phyloP scores from a whole-genome alignment of 2,888 invertebrate genomes.

The Ectemnius continuus region DNA sequence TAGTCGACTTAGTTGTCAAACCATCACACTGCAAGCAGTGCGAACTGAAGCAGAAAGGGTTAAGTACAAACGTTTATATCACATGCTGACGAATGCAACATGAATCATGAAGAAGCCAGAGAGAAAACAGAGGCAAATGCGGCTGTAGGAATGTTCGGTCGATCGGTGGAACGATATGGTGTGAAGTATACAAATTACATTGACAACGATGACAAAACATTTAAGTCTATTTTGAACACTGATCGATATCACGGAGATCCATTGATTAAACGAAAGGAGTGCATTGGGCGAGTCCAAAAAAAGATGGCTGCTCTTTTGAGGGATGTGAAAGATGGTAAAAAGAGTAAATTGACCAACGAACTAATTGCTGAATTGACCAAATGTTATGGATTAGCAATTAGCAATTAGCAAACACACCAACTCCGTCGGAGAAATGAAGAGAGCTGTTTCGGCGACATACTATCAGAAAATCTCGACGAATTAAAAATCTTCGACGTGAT shows the following conservation, averaged over 20 bases:
- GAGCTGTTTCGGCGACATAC: conserved; percentile 59
- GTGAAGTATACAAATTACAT: conserved; percentile 33
- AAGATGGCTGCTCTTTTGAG: conserved; percentile 47
- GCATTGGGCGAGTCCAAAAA: conserved; percentile 45
- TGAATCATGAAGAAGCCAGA: too few species aligned
- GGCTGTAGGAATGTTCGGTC: conserved; percentile 38
- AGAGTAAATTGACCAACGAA: conserved; percentile 51
- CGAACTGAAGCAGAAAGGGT: too few species aligned
- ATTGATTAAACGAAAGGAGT: conserved; percentile 20
- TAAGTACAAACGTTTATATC: too few species aligned
- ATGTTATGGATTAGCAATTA: conserved; percentile 59
- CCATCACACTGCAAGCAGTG: too few species aligned
- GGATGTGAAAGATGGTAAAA: conserved; percentile 20
- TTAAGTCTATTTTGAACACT: conserved; percentile 37
- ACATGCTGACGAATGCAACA: too few species aligned
- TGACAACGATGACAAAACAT: conserved; percentile 46
- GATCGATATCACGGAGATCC: conserved; percentile 29
- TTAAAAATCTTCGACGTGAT: conserved; percentile 51
- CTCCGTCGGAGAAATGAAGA: conserved; percentile 54
- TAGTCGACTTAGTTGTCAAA: too few species aligned
- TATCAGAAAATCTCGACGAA: conserved; percentile 57
- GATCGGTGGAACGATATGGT: conserved; percentile 35
- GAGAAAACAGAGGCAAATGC: conserved; percentile 38
- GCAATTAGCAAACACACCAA: conserved; percentile 55
- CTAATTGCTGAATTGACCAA: conserved; percentile 53